Evolutionary conservation across 1,140 invertebrate species (phyloP).

Genomic region (Temnothorax curvispinosus): DNA sequence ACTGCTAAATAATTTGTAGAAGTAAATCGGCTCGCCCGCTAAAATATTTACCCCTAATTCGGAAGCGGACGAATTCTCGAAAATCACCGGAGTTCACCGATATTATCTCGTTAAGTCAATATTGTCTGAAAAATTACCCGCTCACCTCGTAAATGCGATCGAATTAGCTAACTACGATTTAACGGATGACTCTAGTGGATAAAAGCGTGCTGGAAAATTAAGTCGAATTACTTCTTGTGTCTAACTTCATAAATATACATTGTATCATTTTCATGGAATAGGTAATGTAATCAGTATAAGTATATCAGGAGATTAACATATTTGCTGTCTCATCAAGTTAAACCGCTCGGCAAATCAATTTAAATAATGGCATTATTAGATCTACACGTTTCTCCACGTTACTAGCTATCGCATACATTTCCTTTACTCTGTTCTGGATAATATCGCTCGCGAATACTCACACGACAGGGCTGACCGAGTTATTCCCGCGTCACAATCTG

Average conservation of each 20-base stretch:
- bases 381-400: background rate
- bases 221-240: background rate
- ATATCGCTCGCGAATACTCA: background rate
- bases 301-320: constrained; percentile 29
- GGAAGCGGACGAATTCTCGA: background rate
- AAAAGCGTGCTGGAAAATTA: background rate
- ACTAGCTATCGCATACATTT: background rate
- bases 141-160: background rate
- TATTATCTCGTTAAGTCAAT: background rate
- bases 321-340: constrained; percentile 3
- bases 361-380: constrained; percentile 32
- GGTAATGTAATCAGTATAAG: constrained; percentile 10
- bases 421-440: background rate
- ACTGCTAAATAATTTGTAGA: constrained; percentile 40
- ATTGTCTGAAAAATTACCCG: background rate
- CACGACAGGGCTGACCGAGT: background rate
- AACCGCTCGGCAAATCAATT: constrained; percentile 18
- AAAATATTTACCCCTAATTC: constrained; percentile 32
- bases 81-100: background rate
- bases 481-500: background rate
- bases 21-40: background rate
- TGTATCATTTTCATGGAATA: background rate
- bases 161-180: background rate
- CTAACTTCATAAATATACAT: constrained; percentile 5
- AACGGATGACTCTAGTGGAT: background rate